These are phyloP conservation scores for Dolichomitus sp. DNA, from an alignment of 2,888 invertebrate species.

Conservation along the genomic window DNA sequence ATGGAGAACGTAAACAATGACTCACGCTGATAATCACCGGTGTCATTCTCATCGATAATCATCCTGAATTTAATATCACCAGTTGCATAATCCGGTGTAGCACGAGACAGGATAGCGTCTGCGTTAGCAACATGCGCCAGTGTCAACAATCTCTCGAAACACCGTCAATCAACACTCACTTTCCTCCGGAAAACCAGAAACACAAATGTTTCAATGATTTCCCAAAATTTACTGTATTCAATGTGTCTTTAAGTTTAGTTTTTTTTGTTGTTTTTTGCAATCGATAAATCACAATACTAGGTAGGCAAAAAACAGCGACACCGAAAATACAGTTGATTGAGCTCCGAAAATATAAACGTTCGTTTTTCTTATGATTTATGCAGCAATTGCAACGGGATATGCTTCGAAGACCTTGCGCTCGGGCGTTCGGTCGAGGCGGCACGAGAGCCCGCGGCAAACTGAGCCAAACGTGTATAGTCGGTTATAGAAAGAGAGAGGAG, in stretches of 20 bases:
- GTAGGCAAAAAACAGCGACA: background rate
- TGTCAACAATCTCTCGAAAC: slow-evolving; percentile 19
- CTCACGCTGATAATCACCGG: slow-evolving; percentile 74
- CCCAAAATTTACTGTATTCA: background rate
- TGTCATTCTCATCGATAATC: slow-evolving; percentile 76
- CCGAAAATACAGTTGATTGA: background rate
- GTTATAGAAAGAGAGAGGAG: slow-evolving; percentile 45
- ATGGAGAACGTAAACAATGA: slow-evolving; percentile 32
- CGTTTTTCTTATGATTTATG: slow-evolving; percentile 14
- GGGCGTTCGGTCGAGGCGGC: slow-evolving; percentile 54
- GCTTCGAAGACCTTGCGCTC: slow-evolving; percentile 14
- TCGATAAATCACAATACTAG: background rate
- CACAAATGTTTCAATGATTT: background rate
- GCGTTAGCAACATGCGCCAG: slow-evolving; percentile 42
- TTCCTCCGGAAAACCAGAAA: background rate
- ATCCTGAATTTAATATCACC: slow-evolving; percentile 68
- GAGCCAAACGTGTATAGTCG: slow-evolving; percentile 61
- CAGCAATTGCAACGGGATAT: slow-evolving; percentile 6
- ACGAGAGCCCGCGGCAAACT: slow-evolving; percentile 73
- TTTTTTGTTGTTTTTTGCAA: background rate
- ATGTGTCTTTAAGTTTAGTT: background rate
- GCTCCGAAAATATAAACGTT: background rate
- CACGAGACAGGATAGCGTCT: slow-evolving; percentile 24
- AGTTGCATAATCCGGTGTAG: slow-evolving; percentile 62
- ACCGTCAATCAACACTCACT: slow-evolving; percentile 17